Evolutionary conservation across 2,888 invertebrate genomes (phyloP).

Genomic region (Iselma pallidipennis): DNA sequence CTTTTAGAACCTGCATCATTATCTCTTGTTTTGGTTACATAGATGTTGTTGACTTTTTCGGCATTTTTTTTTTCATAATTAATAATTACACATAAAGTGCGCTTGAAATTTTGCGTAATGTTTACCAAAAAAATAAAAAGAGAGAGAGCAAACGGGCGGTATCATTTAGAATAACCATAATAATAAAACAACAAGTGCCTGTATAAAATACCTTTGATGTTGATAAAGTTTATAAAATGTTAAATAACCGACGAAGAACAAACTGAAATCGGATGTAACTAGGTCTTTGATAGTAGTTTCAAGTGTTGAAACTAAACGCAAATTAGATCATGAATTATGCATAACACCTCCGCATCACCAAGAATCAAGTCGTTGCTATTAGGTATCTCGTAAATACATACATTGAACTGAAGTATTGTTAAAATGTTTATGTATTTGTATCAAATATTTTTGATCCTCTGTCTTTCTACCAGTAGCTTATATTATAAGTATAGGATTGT

Average conservation of each 20-base stretch:
- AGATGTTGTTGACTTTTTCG: background rate
- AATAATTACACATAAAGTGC: too few species aligned
- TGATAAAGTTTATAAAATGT: too few species aligned
- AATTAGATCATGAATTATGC: slow-evolving; percentile 1
- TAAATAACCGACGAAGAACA: too few species aligned
- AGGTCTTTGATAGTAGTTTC: background rate
- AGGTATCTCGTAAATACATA: background rate
- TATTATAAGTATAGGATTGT: background rate
- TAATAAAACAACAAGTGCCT: background rate
- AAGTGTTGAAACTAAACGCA: background rate
- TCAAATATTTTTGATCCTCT: background rate
- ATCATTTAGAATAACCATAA: too few species aligned
- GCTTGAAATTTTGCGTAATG: background rate
- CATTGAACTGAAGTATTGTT: too few species aligned
- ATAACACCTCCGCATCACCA: background rate
- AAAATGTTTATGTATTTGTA: too few species aligned
- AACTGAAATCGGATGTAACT: background rate
- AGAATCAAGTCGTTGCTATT: background rate
- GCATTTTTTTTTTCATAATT: background rate
- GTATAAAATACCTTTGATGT: too few species aligned
- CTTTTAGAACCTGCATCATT: too few species aligned
- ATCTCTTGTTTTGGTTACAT: background rate
- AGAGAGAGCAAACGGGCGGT: too few species aligned
- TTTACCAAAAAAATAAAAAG: too few species aligned
- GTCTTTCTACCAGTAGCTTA: background rate